Conservation (phyloP, 1,140 invertebrate genomes). For the Scaptomyza graminum region DNA sequence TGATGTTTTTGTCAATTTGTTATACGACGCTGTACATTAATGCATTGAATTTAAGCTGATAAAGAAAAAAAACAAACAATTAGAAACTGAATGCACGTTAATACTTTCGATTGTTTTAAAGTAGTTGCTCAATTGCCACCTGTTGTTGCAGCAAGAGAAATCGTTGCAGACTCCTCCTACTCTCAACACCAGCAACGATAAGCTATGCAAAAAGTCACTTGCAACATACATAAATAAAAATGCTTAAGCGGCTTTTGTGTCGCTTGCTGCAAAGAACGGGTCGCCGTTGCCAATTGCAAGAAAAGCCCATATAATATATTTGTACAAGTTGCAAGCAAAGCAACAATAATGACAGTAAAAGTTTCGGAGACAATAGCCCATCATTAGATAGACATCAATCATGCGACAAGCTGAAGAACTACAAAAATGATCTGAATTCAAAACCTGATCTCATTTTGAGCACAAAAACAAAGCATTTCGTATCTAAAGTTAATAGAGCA, state of each 20-base stretch:
- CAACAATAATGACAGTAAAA: background rate
- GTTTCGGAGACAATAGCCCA: conserved; percentile 22
- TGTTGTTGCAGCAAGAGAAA: conserved; percentile 16
- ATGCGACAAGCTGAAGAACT: conserved; percentile 22
- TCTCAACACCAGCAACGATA: no score
- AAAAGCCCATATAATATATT: conserved; percentile 6
- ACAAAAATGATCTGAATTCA: background rate
- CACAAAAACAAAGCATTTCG: background rate
- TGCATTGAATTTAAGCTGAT: conserved; percentile 10
- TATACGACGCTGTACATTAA: background rate
- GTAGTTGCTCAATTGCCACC: conserved; percentile 21
- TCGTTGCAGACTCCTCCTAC: conserved; percentile 3
- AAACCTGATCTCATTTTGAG: background rate
- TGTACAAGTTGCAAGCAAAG: background rate
- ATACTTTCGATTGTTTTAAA: conserved; percentile 38
- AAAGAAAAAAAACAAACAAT: conserved; percentile 18
- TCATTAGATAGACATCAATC: conserved; percentile 28
- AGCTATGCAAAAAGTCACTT: conserved; percentile 3
- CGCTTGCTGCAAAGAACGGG: conserved; percentile 13
- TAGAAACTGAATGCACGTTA: conserved; percentile 9
- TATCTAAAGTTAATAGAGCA: background rate
- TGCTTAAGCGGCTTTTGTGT: background rate
- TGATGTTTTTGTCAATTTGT: background rate
- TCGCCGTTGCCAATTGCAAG: background rate
- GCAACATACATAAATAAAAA: background rate